Percentiles rank a stretch among this genome's conserved stretches.
These are phyloP conservation scores for Carabus problematicus DNA, from an alignment of 2,888 invertebrate species.

Conservation along the genomic window DNA sequence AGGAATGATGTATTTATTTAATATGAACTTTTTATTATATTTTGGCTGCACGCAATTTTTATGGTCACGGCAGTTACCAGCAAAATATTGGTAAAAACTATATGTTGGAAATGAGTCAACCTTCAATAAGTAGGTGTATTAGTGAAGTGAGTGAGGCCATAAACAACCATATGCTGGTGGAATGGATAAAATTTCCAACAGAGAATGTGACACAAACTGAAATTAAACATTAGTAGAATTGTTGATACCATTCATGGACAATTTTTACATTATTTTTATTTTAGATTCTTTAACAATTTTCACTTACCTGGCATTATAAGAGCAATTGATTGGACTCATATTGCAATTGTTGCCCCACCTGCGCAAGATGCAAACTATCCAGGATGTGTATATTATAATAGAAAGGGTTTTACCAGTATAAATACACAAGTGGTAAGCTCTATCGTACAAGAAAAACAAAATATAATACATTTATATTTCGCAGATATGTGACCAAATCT, in stretches of 20 bases:
- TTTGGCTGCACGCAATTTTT: not conserved
- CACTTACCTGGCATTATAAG: not conserved
- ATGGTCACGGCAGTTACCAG: not conserved
- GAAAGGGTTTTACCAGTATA: not conserved
- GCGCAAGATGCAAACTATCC: not conserved
- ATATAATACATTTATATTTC: not conserved
- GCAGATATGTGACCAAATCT: not conserved
- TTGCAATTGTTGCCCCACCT: not conserved
- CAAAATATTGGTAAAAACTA: not conserved
- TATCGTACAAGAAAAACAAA: not conserved
- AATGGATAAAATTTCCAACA: constrained; percentile 3
- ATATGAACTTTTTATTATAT: not conserved
- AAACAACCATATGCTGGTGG: not conserved
- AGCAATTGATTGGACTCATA: not conserved
- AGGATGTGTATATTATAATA: not conserved
- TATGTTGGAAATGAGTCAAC: constrained; percentile 2
- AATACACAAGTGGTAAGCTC: not conserved
- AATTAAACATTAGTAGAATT: not conserved
- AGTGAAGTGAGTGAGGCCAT: not conserved
- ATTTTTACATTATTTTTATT: not conserved
- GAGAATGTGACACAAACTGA: not conserved
- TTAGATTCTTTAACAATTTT: not conserved
- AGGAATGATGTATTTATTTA: no score
- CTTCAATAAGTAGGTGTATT: constrained; percentile 5
- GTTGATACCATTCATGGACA: not conserved